A percentile compares a stretch with the other conserved stretches of the same genome.
These are phyloP conservation scores for Parelbella ahira DNA, from an alignment of 2,888 invertebrate species.

Conservation along the genomic window DNA sequence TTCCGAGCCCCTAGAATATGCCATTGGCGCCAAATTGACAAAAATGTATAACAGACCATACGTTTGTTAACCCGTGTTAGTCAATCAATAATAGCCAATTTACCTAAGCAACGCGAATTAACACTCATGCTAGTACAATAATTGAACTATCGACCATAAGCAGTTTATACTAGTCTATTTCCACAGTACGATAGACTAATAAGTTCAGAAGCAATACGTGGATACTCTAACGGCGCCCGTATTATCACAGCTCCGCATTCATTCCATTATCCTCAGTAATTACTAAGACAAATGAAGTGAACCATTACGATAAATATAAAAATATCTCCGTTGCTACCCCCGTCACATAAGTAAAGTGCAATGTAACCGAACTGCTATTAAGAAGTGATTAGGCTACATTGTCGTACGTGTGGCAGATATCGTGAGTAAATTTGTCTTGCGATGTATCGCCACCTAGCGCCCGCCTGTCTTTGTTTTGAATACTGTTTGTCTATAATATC, in stretches of 20 bases:
- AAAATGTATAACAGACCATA: too few relatives aligned
- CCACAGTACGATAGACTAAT: constrained; percentile 3
- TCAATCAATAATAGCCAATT: too few relatives aligned
- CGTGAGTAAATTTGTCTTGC: background rate
- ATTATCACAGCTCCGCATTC: background rate
- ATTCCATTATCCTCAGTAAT: too few relatives aligned
- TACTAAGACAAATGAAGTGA: constrained; percentile 11
- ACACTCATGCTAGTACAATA: too few relatives aligned
- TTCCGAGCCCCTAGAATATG: too few relatives aligned
- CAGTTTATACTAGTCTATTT: too few relatives aligned
- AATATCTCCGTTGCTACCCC: too few relatives aligned
- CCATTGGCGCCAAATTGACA: too few relatives aligned
- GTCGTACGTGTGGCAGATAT: constrained; percentile 4
- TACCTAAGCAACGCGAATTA: too few relatives aligned
- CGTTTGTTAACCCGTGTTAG: too few relatives aligned
- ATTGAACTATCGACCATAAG: too few relatives aligned
- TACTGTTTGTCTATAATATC: too few relatives aligned
- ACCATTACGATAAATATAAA: constrained; percentile 15
- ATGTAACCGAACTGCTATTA: constrained; percentile 21
- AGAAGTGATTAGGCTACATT: constrained; percentile 5
- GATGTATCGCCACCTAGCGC: background rate
- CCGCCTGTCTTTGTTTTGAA: constrained; percentile 1
- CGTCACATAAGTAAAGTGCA: background rate
- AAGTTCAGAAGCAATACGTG: background rate
- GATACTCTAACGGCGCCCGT: background rate